A percentile compares a stretch with the other conserved stretches of the same genome.
These are phyloP conservation scores for Cyanocitta stelleri DNA, from an alignment of 2,113 vertebrate species.

Conservation along the genomic window DNA sequence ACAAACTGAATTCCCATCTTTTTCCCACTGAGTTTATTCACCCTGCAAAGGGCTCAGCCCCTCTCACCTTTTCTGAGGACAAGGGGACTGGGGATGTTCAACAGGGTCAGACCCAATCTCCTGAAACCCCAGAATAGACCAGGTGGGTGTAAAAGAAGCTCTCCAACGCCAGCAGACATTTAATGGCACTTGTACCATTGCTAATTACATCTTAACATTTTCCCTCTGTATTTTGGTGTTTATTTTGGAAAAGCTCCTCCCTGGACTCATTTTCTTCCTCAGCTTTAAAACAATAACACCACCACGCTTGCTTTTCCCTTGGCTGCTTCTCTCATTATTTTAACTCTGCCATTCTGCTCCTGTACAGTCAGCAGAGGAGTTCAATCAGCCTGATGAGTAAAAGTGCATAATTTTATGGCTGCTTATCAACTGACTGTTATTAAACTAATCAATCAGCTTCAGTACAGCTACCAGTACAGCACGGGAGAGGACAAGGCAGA, in stretches of 20 bases:
- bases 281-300: conserved; percentile 51
- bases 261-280: conserved; percentile 47
- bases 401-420: conserved; percentile 68
- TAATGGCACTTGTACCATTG: background rate
- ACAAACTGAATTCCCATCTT: background rate
- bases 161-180: background rate
- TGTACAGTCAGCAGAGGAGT: conserved; percentile 58
- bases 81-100: background rate
- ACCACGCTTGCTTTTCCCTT: conserved; percentile 22
- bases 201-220: conserved; percentile 58
- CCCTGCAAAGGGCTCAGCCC: background rate
- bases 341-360: conserved; percentile 50
- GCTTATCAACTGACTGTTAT: conserved; percentile 66
- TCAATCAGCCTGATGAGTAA: conserved; percentile 68
- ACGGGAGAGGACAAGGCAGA: background rate
- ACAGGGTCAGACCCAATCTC: background rate
- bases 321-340: conserved; percentile 45
- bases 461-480: conserved; percentile 22
- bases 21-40: background rate
- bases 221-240: conserved; percentile 50
- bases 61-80: background rate
- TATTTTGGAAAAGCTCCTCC: conserved; percentile 61
- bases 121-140: background rate
- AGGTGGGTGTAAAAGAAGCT: background rate
- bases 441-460: conserved; percentile 68